These are phyloP conservation scores for Steinernema khuongi DNA, from an alignment of 1,140 invertebrate genomes.

Conservation along the genomic window DNA sequence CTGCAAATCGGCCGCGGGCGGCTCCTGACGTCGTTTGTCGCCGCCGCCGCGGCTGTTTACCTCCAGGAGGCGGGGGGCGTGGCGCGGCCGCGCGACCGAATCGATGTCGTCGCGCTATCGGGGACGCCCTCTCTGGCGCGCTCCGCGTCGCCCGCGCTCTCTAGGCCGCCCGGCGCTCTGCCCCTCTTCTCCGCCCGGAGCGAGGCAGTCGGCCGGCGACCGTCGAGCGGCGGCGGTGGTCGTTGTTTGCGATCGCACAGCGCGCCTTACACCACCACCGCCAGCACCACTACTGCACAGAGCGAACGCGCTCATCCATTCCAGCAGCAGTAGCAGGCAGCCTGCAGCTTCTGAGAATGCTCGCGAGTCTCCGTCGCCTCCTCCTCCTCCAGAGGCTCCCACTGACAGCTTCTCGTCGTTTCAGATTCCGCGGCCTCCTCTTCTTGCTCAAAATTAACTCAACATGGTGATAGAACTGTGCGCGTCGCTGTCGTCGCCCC, in stretches of 20 bases:
- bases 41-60: not conserved
- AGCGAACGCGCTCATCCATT: not conserved
- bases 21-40: not conserved
- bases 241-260: constrained; percentile 3
- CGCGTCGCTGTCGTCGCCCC: constrained; percentile 9
- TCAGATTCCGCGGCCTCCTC: not conserved
- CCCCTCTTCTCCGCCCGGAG: not conserved
- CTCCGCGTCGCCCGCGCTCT: not conserved
- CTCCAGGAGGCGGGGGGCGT: not conserved
- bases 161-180: too few species aligned
- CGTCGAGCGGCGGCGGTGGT: constrained; percentile 7
- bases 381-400: not conserved
- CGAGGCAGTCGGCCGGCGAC: not conserved
- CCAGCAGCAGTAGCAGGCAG: not conserved
- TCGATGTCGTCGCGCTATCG: constrained; percentile 11
- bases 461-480: constrained; percentile 1
- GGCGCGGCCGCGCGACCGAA: not conserved
- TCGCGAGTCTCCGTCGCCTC: not conserved
- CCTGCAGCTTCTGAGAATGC: not conserved
- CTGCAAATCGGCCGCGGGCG: not conserved
- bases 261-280: constrained; percentile 11
- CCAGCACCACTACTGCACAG: constrained; percentile 9
- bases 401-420: not conserved
- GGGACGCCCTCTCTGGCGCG: not conserved
- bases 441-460: constrained; percentile 1